Evolutionary conservation across 2,888 invertebrate genomes (phyloP).

Genomic region (Tipula helvola): DNA sequence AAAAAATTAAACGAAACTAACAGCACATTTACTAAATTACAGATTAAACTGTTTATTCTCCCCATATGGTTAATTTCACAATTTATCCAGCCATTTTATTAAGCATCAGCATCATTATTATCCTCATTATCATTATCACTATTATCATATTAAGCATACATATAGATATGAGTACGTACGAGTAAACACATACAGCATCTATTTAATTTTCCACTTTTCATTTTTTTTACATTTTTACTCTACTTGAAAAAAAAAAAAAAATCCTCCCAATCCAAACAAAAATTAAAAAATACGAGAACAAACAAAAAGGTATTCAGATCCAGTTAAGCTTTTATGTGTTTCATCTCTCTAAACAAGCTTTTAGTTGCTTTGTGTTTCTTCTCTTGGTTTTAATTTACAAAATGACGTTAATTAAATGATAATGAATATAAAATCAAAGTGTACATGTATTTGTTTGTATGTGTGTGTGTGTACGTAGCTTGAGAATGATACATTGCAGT

Average conservation of each 20-base stretch:
- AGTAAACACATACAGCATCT: neutral
- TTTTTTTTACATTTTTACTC: neutral
- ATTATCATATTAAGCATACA: neutral
- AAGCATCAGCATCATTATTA: constrained; percentile 4
- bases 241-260: neutral
- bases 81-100: constrained; percentile 4
- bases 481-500: neutral
- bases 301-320: neutral
- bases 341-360: neutral
- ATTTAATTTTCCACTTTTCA: constrained; percentile 4
- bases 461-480: neutral
- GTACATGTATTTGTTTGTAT: neutral
- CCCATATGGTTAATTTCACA: neutral
- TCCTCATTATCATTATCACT: constrained; percentile 4
- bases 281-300: neutral
- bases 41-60: neutral
- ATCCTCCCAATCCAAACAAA: neutral
- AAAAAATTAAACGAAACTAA: neutral
- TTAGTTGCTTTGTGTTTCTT: neutral
- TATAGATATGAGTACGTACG: neutral
- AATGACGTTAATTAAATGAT: neutral
- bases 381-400: neutral
- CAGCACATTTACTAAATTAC: constrained; percentile 4
- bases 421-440: neutral
- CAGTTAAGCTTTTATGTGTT: neutral